Percentiles rank a stretch among this genome's conserved stretches.
Evolutionary conservation across 2,797 vertebrate species (phyloP).

Genomic region (Betta splendens): DNA sequence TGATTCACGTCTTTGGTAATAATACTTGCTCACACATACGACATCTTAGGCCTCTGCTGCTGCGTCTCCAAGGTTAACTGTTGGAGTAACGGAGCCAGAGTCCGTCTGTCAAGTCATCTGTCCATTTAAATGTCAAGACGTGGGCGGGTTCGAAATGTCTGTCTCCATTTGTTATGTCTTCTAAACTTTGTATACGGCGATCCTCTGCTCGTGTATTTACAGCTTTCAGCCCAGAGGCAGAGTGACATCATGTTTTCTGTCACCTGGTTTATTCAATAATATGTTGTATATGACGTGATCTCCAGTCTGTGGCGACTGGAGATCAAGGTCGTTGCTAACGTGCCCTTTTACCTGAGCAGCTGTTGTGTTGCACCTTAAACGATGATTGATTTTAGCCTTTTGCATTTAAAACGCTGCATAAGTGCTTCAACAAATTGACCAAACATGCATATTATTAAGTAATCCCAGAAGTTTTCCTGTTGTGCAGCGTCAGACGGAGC

Average conservation of each 20-base stretch:
- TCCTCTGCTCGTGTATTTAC: too few species aligned
- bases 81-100: too few species aligned
- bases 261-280: background rate
- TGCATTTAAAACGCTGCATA: conserved; percentile 46
- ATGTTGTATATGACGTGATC: background rate
- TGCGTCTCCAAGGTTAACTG: background rate
- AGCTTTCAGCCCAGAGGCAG: conserved; percentile 1
- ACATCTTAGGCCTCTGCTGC: background rate
- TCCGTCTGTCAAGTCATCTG: background rate
- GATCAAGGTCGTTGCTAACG: conserved; percentile 3
- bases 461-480: conserved; percentile 22
- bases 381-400: conserved; percentile 45
- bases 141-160: background rate
- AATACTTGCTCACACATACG: too few species aligned
- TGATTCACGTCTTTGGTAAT: background rate
- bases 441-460: conserved; percentile 33
- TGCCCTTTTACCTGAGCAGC: conserved; percentile 21
- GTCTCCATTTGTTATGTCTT: too few species aligned
- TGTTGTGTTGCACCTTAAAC: conserved; percentile 40
- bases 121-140: background rate
- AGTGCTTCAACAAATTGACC: conserved; percentile 28
- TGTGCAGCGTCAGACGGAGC: conserved; percentile 42
- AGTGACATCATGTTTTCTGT: conserved; percentile 1
- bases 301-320: conserved; percentile 1
- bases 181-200: too few species aligned